phyloP scores from a whole-genome alignment of 2,113 vertebrate species.

The Poeciliopsis retropinna region DNA sequence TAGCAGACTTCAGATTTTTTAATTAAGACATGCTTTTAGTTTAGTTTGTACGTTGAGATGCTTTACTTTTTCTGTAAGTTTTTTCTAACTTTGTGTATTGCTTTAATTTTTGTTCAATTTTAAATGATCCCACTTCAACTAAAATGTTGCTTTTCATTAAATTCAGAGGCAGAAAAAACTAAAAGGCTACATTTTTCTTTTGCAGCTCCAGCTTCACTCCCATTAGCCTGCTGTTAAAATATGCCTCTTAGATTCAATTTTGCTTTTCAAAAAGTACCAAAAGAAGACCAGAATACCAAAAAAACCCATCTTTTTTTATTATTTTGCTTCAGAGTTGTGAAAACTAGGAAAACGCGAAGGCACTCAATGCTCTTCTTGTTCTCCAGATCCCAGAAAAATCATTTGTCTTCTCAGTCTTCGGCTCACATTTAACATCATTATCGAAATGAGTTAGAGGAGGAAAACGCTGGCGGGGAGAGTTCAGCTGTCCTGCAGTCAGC shows the following conservation, averaged over 20 bases:
- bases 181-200: neutral
- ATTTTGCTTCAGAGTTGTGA: neutral
- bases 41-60: neutral
- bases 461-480: constrained; percentile 6
- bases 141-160: neutral
- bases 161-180: neutral
- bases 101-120: neutral
- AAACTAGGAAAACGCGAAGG: neutral
- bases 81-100: neutral
- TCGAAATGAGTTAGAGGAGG: constrained; percentile 15
- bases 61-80: neutral
- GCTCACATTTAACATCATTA: constrained; percentile 23
- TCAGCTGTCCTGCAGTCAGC: constrained; percentile 14
- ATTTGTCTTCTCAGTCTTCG: constrained; percentile 8
- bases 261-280: neutral
- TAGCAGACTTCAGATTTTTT: too few relatives aligned
- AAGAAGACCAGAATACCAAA: neutral
- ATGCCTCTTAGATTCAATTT: neutral
- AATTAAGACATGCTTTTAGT: too few relatives aligned
- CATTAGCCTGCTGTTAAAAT: neutral
- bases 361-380: neutral
- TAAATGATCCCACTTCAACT: neutral
- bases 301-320: neutral
- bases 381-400: neutral
- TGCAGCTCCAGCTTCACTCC: neutral